Percentiles rank a stretch among this genome's conserved stretches.
Conservation (phyloP, 2,888 invertebrate genomes). For the Euclidia mi region DNA sequence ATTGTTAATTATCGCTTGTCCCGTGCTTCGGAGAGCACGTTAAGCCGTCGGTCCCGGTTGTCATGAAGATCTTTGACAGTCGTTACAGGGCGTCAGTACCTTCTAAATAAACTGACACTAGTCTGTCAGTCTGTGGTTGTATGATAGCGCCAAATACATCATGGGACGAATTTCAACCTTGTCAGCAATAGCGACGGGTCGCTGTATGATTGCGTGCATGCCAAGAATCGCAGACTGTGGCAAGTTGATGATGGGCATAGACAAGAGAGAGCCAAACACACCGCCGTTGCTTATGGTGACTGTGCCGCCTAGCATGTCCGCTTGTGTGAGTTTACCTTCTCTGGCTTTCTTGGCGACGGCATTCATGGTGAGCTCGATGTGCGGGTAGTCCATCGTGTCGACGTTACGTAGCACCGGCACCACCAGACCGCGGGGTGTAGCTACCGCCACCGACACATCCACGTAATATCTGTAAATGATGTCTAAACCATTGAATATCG, state of each 20-base stretch:
- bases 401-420: slow-evolving; percentile 99
- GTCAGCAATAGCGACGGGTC: slow-evolving; percentile 97
- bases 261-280: slow-evolving; percentile 98
- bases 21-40: no score
- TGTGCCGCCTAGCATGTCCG: slow-evolving; percentile 99
- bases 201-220: slow-evolving; percentile 98
- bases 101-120: no score
- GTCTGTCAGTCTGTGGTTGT: slow-evolving; percentile 99
- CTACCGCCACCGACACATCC: slow-evolving; percentile 99
- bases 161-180: slow-evolving; percentile 99
- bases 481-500: no score
- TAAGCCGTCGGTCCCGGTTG: no score
- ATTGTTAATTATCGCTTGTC: no score
- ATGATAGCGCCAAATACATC: slow-evolving; percentile 99
- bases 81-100: no score
- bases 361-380: slow-evolving; percentile 96
- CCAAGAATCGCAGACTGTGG: slow-evolving; percentile 99
- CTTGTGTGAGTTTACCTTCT: slow-evolving; percentile 95
- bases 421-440: slow-evolving; percentile 99
- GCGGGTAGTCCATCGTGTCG: slow-evolving; percentile 98
- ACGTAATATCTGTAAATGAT: slow-evolving; percentile 94
- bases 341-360: slow-evolving; percentile 98
- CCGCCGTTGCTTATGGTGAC: slow-evolving; percentile 99
- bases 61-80: no score
- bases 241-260: slow-evolving; percentile 99